phyloP scores from a whole-genome alignment of 2,797 vertebrate species.

The Ibycter americanus region DNA sequence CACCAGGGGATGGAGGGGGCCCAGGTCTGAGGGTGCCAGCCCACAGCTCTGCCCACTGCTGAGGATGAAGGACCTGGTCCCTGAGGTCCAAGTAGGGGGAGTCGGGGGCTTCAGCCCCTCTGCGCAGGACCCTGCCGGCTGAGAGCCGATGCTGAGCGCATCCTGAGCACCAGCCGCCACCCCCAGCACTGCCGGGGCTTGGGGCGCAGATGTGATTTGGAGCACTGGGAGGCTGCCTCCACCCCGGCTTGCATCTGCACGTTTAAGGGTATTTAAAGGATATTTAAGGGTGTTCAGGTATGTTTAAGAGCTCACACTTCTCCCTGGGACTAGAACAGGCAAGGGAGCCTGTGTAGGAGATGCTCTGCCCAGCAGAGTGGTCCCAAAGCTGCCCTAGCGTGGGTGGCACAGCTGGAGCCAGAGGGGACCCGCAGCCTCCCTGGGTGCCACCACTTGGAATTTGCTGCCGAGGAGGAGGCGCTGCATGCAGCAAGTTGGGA shows the following conservation, averaged over 20 bases:
- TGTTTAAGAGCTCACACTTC: not conserved
- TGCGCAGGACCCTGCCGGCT: not conserved
- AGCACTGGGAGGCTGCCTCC: not conserved
- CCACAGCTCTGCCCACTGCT: not conserved
- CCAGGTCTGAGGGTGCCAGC: not conserved
- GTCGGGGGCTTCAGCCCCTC: not conserved
- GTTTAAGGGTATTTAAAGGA: not conserved
- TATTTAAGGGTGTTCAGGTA: not conserved
- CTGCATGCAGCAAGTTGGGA: not conserved
- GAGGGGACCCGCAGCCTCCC: not conserved
- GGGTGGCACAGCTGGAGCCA: not conserved
- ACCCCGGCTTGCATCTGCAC: not conserved
- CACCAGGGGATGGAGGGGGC: not conserved
- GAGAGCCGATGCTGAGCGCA: not conserved
- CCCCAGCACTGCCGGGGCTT: fast-evolving
- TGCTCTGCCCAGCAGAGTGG: not conserved
- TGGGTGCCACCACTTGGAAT: not conserved
- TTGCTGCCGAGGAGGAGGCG: not conserved
- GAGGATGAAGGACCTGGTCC: not conserved
- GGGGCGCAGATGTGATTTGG: not conserved
- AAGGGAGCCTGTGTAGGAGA: fast-evolving
- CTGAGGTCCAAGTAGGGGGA: not conserved
- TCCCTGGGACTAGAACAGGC: too few species aligned
- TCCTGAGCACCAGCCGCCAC: not conserved
- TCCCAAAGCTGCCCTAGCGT: not conserved